phyloP scores from a whole-genome alignment of 2,888 invertebrate species.

The Clitarchus hookeri region DNA sequence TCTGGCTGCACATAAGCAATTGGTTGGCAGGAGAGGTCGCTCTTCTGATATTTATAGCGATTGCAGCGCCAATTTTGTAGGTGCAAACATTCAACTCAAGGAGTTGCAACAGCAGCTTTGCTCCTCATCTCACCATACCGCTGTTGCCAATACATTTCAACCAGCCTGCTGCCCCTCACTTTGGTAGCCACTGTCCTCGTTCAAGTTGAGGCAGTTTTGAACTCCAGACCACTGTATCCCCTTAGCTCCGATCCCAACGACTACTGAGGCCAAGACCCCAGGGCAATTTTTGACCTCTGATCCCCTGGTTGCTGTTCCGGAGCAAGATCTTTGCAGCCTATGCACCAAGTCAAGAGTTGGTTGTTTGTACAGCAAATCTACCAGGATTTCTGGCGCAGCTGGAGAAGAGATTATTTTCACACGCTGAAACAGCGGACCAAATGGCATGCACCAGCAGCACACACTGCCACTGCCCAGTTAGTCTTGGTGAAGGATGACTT shows the following conservation, averaged over 20 bases:
- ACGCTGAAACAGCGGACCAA: no score
- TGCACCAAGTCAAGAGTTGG: not conserved
- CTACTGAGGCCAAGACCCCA: not conserved
- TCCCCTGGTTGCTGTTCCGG: not conserved
- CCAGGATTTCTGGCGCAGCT: not conserved
- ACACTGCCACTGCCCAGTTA: not conserved
- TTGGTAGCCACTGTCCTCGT: not conserved
- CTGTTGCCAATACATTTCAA: not conserved
- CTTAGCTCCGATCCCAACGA: not conserved
- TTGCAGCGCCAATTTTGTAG: no score
- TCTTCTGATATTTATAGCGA: no score
- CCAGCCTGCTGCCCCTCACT: not conserved
- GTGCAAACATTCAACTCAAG: not conserved
- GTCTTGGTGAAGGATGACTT: not conserved
- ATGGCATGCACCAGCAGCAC: not conserved
- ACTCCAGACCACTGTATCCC: not conserved
- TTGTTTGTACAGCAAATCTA: not conserved
- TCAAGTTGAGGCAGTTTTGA: not conserved
- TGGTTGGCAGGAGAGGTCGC: no score
- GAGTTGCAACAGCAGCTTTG: not conserved
- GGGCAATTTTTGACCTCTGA: not conserved
- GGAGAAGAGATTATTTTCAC: not conserved
- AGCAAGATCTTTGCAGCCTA: not conserved
- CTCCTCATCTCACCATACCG: not conserved
- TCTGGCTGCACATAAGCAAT: not conserved